Conservation (phyloP, 2,797 vertebrate species). For the Sternotherus odoratus region DNA sequence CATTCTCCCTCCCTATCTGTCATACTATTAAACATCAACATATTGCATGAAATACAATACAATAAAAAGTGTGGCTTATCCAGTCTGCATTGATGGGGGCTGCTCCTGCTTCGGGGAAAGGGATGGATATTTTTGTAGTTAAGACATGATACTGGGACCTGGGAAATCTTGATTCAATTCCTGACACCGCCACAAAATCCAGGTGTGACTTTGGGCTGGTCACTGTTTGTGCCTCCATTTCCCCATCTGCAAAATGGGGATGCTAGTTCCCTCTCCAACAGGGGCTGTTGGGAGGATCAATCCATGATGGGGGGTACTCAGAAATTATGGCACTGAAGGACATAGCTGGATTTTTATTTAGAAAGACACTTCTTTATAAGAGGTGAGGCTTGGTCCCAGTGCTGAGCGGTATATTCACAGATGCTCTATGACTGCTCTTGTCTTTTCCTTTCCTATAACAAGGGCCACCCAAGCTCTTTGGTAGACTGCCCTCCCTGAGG, state of each 20-base stretch:
- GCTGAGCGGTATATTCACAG: background rate
- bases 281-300: background rate
- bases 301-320: background rate
- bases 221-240: background rate
- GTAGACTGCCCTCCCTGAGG: background rate
- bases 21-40: conserved; percentile 56
- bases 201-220: background rate
- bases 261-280: background rate
- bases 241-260: background rate
- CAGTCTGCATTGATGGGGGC: background rate
- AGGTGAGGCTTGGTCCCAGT: background rate
- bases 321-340: background rate
- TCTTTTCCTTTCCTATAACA: background rate
- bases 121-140: background rate
- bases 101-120: background rate
- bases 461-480: background rate
- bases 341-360: background rate
- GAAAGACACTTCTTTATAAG: background rate
- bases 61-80: conserved; percentile 72
- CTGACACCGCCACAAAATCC: background rate
- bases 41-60: conserved; percentile 69
- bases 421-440: background rate
- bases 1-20: conserved; percentile 45
- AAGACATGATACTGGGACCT: background rate
- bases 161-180: background rate